Conservation (phyloP, 2,888 invertebrate species). For the Argyra leucocephala region DNA sequence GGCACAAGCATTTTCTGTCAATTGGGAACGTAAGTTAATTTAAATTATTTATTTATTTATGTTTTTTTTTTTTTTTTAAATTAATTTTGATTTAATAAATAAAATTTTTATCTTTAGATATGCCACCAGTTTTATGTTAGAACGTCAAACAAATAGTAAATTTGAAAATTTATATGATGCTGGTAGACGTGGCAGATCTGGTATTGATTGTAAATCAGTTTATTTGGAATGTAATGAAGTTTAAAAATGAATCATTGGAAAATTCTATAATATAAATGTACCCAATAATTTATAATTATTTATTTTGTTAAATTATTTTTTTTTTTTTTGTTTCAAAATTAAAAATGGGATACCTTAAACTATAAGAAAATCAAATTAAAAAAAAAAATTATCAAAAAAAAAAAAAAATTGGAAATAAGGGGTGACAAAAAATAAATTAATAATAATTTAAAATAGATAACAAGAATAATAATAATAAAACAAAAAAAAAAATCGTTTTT, state of each 20-base stretch:
- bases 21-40: conserved; percentile 73
- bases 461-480: too few relatives aligned
- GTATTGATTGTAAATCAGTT: conserved; percentile 74
- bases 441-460: too few relatives aligned
- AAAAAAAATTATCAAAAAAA: too few relatives aligned
- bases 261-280: too few relatives aligned
- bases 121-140: conserved; percentile 74
- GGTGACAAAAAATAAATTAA: too few relatives aligned
- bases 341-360: too few relatives aligned
- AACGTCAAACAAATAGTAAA: conserved; percentile 61
- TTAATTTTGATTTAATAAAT: not conserved
- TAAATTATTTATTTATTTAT: not conserved
- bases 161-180: conserved; percentile 79
- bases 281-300: too few relatives aligned
- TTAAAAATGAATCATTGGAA: conserved; percentile 42
- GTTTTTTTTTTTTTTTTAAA: not conserved
- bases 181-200: conserved; percentile 71
- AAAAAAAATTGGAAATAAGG: too few relatives aligned
- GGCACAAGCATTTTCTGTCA: conserved; percentile 82
- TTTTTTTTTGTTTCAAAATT: too few relatives aligned
- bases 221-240: conserved; percentile 85
- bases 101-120: conserved; percentile 50
- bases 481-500: too few relatives aligned
- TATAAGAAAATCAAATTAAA: too few relatives aligned
- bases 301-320: too few relatives aligned